Evolutionary conservation across 1,140 invertebrate genomes (phyloP).

Genomic region (Polypedilum pembai): DNA sequence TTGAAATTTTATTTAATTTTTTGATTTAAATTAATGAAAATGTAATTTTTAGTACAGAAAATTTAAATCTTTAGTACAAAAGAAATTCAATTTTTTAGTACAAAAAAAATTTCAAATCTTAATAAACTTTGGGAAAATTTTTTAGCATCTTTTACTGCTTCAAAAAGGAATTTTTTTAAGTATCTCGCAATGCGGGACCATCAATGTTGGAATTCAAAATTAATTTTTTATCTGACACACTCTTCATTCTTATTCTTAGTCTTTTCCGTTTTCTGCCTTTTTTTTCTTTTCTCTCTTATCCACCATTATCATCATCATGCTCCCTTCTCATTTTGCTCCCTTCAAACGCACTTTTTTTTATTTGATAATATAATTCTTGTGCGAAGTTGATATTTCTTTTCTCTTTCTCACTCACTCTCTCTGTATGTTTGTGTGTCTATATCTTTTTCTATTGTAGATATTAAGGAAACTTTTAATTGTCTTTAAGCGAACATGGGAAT

Average conservation of each 20-base stretch:
- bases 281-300: too few species aligned
- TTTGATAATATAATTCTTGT: constrained; percentile 19
- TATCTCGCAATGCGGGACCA: not conserved
- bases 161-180: too few species aligned
- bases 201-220: constrained; percentile 9
- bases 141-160: too few species aligned
- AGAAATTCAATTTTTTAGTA: too few species aligned
- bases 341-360: constrained; percentile 1
- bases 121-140: too few species aligned
- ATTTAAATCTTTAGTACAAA: too few species aligned
- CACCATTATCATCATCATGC: not conserved
- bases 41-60: too few species aligned
- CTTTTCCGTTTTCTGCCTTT: not conserved
- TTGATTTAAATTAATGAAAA: too few species aligned
- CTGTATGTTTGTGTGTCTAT: not conserved
- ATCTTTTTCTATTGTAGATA: not conserved
- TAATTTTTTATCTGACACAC: constrained; percentile 26
- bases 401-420: not conserved
- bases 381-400: constrained; percentile 4
- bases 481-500: not conserved
- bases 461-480: constrained; percentile 10
- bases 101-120: too few species aligned
- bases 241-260: not conserved
- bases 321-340: not conserved
- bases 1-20: too few species aligned